Conservation (phyloP, 2,888 invertebrate species). For the Emmelina monodactyla region DNA sequence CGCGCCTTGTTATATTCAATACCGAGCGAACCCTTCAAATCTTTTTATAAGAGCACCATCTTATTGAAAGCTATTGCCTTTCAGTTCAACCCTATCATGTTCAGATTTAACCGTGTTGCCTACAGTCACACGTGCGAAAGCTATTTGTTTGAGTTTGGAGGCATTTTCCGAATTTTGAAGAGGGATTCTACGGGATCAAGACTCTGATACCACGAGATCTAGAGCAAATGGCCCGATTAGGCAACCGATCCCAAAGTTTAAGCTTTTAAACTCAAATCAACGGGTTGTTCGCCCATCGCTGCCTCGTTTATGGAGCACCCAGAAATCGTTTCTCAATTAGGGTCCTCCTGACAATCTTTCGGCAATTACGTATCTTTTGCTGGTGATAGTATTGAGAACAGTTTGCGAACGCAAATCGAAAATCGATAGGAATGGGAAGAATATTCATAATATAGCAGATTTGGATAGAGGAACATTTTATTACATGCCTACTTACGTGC, state of each 20-base stretch:
- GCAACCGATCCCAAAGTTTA: slow-evolving; percentile 33
- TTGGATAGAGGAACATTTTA: too few species aligned
- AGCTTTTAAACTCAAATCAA: slow-evolving; percentile 32
- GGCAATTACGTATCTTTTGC: background rate
- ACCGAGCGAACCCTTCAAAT: too few species aligned
- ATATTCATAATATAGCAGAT: too few species aligned
- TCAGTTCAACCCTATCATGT: background rate
- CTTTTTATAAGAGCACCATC: background rate
- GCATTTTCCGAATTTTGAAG: slow-evolving; percentile 26
- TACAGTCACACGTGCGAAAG: slow-evolving; percentile 11
- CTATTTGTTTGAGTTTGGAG: slow-evolving; percentile 26
- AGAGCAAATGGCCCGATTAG: slow-evolving; percentile 50
- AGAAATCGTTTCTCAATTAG: background rate
- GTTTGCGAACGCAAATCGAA: too few species aligned
- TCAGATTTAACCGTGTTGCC: background rate
- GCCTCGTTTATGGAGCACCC: background rate
- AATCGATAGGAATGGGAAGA: too few species aligned
- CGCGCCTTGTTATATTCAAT: too few species aligned
- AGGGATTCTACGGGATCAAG: slow-evolving; percentile 27
- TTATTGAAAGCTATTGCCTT: slow-evolving; percentile 2
- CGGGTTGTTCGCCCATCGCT: slow-evolving; percentile 5
- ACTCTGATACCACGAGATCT: slow-evolving; percentile 20
- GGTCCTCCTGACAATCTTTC: background rate
- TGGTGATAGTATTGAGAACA: background rate
- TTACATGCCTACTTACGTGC: too few species aligned